These are phyloP conservation scores for Drosophila bifasciata DNA, from an alignment of 1,140 invertebrate species.

Conservation along the genomic window DNA sequence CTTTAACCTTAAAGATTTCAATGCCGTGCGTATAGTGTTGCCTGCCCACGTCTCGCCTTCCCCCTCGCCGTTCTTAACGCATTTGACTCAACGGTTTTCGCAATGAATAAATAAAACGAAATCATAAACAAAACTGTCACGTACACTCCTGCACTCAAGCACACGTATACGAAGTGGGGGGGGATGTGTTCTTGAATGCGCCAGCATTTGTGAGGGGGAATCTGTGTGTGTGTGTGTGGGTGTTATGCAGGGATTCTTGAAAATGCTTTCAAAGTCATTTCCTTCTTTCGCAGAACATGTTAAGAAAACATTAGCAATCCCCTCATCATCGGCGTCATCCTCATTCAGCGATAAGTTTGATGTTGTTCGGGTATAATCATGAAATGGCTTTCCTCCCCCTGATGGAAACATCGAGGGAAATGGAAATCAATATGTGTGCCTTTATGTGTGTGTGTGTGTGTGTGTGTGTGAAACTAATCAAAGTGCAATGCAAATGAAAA, in stretches of 20 bases:
- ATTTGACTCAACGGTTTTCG: conserved; percentile 22
- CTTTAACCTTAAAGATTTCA: conserved; percentile 72
- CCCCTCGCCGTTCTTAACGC: not conserved
- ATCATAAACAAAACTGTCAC: conserved; percentile 78
- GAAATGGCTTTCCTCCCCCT: conserved; percentile 15
- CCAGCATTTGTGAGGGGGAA: conserved; percentile 9
- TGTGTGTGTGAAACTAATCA: conserved; percentile 54
- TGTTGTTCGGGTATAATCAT: conserved; percentile 20
- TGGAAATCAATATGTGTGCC: conserved; percentile 39
- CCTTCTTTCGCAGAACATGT: conserved; percentile 70
- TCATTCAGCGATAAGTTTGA: conserved; percentile 33
- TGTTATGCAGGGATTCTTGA: conserved; percentile 27
- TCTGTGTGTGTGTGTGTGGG: conserved; percentile 41
- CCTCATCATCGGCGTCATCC: not conserved
- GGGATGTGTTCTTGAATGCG: conserved; percentile 15
- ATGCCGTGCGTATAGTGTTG: conserved; percentile 48
- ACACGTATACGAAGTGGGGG: conserved; percentile 15
- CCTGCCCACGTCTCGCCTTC: not conserved
- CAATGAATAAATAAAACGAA: conserved; percentile 59
- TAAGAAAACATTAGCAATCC: conserved; percentile 63
- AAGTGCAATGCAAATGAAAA: conserved; percentile 42
- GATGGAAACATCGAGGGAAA: conserved; percentile 21
- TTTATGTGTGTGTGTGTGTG: conserved; percentile 31
- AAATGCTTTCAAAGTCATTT: conserved; percentile 70
- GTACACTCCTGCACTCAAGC: conserved; percentile 48